Evolutionary conservation across 2,797 vertebrate species (phyloP).

Genomic region (Neosilurus mollespiculum): DNA sequence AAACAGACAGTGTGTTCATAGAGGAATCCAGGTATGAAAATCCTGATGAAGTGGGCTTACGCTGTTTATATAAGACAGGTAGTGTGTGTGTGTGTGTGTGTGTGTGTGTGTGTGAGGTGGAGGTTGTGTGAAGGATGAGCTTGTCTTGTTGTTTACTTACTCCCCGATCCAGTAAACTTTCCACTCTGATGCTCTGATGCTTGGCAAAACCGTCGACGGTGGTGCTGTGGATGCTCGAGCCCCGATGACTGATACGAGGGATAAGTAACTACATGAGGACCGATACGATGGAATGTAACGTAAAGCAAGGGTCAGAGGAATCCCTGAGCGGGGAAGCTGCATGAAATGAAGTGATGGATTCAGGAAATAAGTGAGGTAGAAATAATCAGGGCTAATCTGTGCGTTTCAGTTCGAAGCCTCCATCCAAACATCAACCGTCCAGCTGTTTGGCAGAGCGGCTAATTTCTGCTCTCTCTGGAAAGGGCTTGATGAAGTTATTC

Average conservation of each 20-base stretch:
- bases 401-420: not conserved
- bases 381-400: not conserved
- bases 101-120: constrained; percentile 32
- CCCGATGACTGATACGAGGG: not conserved
- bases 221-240: not conserved
- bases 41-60: not conserved
- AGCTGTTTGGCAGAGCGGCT: constrained; percentile 34
- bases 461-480: constrained; percentile 3
- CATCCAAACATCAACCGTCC: not conserved
- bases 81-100: not conserved
- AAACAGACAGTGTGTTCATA: constrained; percentile 21
- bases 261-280: not conserved
- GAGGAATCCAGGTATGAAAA: constrained; percentile 14
- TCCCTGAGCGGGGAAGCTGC: not conserved
- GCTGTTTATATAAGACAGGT: not conserved
- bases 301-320: constrained; percentile 25
- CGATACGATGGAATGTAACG: constrained; percentile 19
- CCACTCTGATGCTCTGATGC: constrained; percentile 8
- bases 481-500: constrained; percentile 25
- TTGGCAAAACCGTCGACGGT: not conserved
- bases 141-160: constrained; percentile 41
- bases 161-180: constrained; percentile 16
- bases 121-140: constrained; percentile 42
- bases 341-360: not conserved
- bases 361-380: not conserved